Conservation (phyloP, 2,797 vertebrate genomes). For the Arnoldichthys spilopterus region DNA sequence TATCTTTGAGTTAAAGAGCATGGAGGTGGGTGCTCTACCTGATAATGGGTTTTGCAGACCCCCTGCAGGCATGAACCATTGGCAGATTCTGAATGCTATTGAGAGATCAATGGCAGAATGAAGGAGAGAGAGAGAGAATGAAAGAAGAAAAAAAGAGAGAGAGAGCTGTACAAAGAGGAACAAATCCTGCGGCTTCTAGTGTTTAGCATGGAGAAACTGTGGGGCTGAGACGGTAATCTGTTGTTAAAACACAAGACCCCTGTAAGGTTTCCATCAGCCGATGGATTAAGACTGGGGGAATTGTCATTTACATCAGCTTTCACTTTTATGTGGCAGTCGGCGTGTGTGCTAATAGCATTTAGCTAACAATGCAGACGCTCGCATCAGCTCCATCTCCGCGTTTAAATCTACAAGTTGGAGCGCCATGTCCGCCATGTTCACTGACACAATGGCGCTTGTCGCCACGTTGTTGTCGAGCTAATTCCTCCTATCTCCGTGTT, state of each 20-base stretch:
- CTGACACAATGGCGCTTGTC: slow-evolving; percentile 71
- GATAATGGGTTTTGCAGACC: slow-evolving; percentile 83
- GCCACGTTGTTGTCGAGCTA: slow-evolving; percentile 73
- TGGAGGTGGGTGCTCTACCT: slow-evolving; percentile 84
- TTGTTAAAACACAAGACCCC: slow-evolving; percentile 82
- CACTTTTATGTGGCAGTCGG: slow-evolving; percentile 80
- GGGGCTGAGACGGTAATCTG: slow-evolving; percentile 79
- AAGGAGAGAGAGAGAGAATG: slow-evolving; percentile 63
- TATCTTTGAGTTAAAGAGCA: slow-evolving; percentile 70
- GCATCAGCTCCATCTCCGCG: slow-evolving; percentile 71
- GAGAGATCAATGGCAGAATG: slow-evolving; percentile 77
- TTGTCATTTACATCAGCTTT: slow-evolving; percentile 83
- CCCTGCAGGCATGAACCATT: slow-evolving; percentile 83
- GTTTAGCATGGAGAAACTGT: slow-evolving; percentile 66
- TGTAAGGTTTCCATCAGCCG: slow-evolving; percentile 83
- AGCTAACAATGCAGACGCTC: slow-evolving; percentile 76
- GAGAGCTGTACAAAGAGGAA: slow-evolving; percentile 55
- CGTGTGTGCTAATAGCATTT: slow-evolving; percentile 85
- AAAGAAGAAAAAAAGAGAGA: slow-evolving; percentile 67
- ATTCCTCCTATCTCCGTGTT: slow-evolving; percentile 83
- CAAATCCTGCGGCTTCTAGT: slow-evolving; percentile 76
- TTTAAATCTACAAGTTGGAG: slow-evolving; percentile 80
- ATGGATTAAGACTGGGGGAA: slow-evolving; percentile 81
- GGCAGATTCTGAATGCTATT: slow-evolving; percentile 82
- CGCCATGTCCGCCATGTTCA: slow-evolving; percentile 64